Base-by-base conservation (phyloP, 2,113 vertebrate genomes). In the Etheostoma cragini region DNA sequence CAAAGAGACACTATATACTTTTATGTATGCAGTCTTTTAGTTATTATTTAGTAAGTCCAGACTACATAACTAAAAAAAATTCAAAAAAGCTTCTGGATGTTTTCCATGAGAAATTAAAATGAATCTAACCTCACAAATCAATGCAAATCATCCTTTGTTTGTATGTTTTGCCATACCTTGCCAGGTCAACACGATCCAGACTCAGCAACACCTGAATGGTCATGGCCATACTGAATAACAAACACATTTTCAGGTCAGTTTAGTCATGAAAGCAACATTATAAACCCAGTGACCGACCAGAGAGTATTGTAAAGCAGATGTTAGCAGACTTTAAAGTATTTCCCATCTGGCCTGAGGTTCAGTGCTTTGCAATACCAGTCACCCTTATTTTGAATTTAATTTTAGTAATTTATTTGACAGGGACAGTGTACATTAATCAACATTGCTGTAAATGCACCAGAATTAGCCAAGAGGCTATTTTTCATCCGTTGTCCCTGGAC, bases 161-260 rank as follows among this genome's bases (percentile, higher is more conserved):
- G 42, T n/a, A 26, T 13, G 30, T 65, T 72, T 42, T 67, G 14
- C 4, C 68, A 17, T 93, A 99, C 98, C 98, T 96, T 65, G 98
- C 97, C 8, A 99, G 91, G 83, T 99, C 98, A 2, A 98, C 94
- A 80, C 98, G 95, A 92, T 99, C 98, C 8, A 99, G 93, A 90
- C 97, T 97, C 85, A 99, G 95, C 8, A 98, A 92, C 16, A 97
- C 95, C 92, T 99, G 98, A 81, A 99, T 94, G 2, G 88, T 97
- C 97, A 97, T 99, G 56, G 97, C 97, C 94, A 95, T 95, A 89
- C 98, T 99, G 90, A 5, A 84, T 64, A 65, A 26, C 0, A 86
- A 49, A 63, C 4, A 64, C 45, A 86, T 4, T 16, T 49, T 56
- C 5, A 76, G 0, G 17, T 66, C 52, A 21, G 22, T 42, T 42